Percentiles rank a stretch among this genome's conserved stretches.
phyloP scores from a whole-genome alignment of 2,888 invertebrate genomes.

The Eubasilissa splendida region DNA sequence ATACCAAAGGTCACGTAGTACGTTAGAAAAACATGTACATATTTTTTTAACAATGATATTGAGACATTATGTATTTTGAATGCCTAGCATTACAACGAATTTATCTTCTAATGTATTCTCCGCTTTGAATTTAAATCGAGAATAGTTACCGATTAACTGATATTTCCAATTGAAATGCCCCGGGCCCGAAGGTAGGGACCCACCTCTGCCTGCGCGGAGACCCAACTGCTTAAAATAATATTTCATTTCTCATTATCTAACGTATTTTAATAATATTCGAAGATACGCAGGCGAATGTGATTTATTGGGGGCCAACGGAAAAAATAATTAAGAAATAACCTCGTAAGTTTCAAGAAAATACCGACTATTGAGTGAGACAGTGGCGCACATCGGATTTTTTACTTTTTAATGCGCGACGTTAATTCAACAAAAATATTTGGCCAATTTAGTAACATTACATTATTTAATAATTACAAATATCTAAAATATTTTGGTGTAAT shows the following conservation, averaged over 20 bases:
- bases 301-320: conserved; percentile 31
- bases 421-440: not conserved
- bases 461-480: not conserved
- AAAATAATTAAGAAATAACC: conserved; percentile 35
- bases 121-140: conserved; percentile 21
- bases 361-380: not conserved
- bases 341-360: conserved; percentile 21
- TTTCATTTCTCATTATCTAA: conserved; percentile 42
- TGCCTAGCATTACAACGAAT: conserved; percentile 28
- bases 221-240: conserved; percentile 24
- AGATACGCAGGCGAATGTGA: conserved; percentile 21
- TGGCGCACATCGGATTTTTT: not conserved
- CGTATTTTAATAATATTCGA: conserved; percentile 32
- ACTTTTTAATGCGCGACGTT: not conserved
- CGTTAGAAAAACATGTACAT: too few species aligned
- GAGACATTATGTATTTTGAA: conserved; percentile 34
- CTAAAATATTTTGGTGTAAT: not conserved
- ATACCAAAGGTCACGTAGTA: too few species aligned
- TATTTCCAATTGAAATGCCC: conserved; percentile 11
- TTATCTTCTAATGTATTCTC: conserved; percentile 17
- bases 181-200: not conserved
- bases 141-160: conserved; percentile 26
- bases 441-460: too few species aligned
- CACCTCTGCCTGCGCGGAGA: conserved; percentile 2
- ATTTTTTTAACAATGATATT: not conserved